These are phyloP conservation scores for Philotrypesis tridentata DNA, from an alignment of 1,140 invertebrate species.

Conservation along the genomic window DNA sequence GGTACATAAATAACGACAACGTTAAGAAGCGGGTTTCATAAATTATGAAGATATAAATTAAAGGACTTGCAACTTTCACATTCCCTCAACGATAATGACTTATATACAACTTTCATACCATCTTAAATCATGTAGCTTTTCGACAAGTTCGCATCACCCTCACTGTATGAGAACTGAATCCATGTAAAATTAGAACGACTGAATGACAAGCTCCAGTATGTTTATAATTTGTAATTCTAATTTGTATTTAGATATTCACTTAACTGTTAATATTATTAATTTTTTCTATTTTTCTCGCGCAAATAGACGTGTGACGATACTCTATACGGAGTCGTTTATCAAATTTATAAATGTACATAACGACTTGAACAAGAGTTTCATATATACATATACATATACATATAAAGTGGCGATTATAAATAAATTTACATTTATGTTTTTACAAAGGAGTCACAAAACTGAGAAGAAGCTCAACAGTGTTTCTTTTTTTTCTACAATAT, in stretches of 20 bases:
- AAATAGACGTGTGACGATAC: neutral
- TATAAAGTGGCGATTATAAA: neutral
- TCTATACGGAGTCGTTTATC: neutral
- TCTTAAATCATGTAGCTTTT: conserved; percentile 18
- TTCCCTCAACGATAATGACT: neutral
- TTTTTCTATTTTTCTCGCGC: conserved; percentile 5
- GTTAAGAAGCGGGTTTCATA: neutral
- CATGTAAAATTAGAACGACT: conserved; percentile 27
- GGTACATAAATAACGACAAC: neutral
- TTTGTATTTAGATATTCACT: conserved; percentile 34
- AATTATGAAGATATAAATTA: neutral
- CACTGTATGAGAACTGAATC: neutral
- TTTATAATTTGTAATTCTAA: conserved; percentile 25
- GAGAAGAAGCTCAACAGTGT: conserved; percentile 11
- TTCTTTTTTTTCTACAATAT: neutral
- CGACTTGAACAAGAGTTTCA: neutral
- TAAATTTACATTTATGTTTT: neutral
- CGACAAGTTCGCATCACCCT: neutral
- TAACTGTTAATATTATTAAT: conserved; percentile 33
- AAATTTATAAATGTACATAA: conserved; percentile 41
- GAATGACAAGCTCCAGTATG: conserved; percentile 25
- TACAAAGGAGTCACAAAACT: neutral
- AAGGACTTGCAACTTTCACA: neutral
- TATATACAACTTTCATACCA: neutral
- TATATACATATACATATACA: neutral